phyloP scores from a whole-genome alignment of 64 coral and sea anemone species.

The Stichodactyla helianthus region DNA sequence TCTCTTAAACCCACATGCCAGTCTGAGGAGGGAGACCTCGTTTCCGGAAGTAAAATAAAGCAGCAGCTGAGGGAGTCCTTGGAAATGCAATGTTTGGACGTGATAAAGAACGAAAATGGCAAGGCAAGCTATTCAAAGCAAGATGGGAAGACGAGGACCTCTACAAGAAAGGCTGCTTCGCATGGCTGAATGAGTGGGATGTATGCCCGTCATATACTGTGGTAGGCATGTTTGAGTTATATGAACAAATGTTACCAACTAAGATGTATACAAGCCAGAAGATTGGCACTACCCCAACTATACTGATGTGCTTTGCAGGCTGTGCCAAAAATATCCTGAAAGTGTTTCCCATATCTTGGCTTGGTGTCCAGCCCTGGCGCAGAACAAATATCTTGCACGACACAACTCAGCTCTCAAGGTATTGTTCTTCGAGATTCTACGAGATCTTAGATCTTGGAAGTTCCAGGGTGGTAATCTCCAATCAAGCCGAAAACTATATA shows the following conservation, averaged over 20 bases:
- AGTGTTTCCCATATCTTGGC: too few species aligned
- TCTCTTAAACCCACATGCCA: background rate
- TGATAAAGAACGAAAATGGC: slow-evolving; percentile 24
- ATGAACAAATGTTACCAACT: slow-evolving; percentile 35
- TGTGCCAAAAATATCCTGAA: too few species aligned
- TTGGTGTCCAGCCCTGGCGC: too few species aligned
- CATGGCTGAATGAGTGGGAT: slow-evolving; percentile 42
- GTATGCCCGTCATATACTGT: slow-evolving; percentile 19
- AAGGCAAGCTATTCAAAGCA: slow-evolving; percentile 21
- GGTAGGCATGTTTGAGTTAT: slow-evolving; percentile 24
- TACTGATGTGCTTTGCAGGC: background rate
- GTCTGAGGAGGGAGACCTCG: too few species aligned
- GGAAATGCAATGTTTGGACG: too few species aligned
- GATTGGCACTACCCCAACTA: background rate
- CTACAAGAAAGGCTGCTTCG: slow-evolving; percentile 34
- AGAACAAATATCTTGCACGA: too few species aligned
- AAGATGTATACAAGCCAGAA: slow-evolving; percentile 32
- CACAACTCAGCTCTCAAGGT: too few species aligned
- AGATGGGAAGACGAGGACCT: slow-evolving; percentile 35
- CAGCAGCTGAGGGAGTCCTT: background rate
- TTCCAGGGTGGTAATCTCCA: too few species aligned
- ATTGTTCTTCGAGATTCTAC: too few species aligned
- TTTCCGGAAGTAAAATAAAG: too few species aligned
- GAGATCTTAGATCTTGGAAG: too few species aligned
- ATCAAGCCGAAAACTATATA: too few species aligned